phyloP scores from a whole-genome alignment of 2,113 vertebrate species.

The Glaucidium brasilianum region DNA sequence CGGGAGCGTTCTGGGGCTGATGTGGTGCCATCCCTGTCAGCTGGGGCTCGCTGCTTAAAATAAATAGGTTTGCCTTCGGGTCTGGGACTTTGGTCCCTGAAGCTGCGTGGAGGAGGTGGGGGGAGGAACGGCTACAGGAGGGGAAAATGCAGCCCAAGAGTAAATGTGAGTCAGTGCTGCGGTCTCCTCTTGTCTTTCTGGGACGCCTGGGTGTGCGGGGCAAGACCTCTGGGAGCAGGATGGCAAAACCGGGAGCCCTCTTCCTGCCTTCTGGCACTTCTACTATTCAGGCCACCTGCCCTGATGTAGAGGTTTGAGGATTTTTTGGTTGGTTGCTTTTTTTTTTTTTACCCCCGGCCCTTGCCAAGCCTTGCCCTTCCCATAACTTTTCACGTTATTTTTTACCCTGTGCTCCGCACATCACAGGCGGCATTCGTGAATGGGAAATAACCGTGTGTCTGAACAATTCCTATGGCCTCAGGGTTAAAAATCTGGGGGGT shows the following conservation, averaged over 20 bases:
- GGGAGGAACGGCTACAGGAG: background rate
- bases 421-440: background rate
- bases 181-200: background rate
- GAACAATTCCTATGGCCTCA: background rate
- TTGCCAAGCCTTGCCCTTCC: background rate
- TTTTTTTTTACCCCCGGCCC: background rate
- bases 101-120: background rate
- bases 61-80: background rate
- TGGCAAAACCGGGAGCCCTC: background rate
- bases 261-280: background rate
- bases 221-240: background rate
- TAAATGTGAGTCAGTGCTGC: background rate
- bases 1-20: background rate
- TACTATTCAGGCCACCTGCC: background rate
- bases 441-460: background rate
- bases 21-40: background rate
- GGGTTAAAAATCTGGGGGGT: background rate
- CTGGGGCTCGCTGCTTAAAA: background rate
- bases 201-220: background rate
- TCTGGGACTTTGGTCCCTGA: background rate
- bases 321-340: no score
- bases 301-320: background rate
- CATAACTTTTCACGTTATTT: background rate
- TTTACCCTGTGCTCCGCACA: no score
- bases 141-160: background rate